Base-by-base conservation (phyloP, 2,797 vertebrate species). In the Ataeniobius toweri region DNA sequence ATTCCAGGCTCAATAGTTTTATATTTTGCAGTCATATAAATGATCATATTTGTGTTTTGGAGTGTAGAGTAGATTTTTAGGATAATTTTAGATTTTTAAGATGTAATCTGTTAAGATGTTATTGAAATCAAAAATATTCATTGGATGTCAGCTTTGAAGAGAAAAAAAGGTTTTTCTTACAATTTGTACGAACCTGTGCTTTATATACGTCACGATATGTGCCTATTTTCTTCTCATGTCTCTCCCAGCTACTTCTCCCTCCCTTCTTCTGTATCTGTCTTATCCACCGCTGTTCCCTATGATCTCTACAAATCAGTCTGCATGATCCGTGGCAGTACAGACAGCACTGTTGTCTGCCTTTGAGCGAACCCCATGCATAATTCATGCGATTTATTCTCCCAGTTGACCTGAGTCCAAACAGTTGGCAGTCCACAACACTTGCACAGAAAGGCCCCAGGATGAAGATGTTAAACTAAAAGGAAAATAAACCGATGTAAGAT, bases 331-430 rank as follows among this genome's bases (percentile, higher is more conserved):
- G 83, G 89, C 86, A 87, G 89, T 89, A 92, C 91, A 94, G 91
- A 91, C 88, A 88, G 85, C 76, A 73, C 89, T 91, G 93, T 90
- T 91, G 94, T 90, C 86, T 92, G 89, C 83, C 86, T 84, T 83
- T 69, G 50, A 89, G 89, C 86, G 82, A 86, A 84, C 83, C 2
- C n/a, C 61, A 88, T 95, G 86, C 83, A 94, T 95, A 89, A 94
- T 94, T 92, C 92, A 95, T 93, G 80, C 1, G 2, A 78, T 71
- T 81, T 24, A 41, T 75, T 80, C 80, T 90, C 89, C 82, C 87
- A 79, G 85, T 81, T 89, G 89, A 93, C 90, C 91, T 9, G 46
- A 85, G 89, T 90, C 89, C 91, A 92, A 93, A 93, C 89, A 88
- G 88, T 94, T 91, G 84, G 87, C 89, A 88, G 86, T 91, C 86